Evolutionary conservation across 2,888 invertebrate genomes (phyloP).

Genomic region (Philereme vetulata): DNA sequence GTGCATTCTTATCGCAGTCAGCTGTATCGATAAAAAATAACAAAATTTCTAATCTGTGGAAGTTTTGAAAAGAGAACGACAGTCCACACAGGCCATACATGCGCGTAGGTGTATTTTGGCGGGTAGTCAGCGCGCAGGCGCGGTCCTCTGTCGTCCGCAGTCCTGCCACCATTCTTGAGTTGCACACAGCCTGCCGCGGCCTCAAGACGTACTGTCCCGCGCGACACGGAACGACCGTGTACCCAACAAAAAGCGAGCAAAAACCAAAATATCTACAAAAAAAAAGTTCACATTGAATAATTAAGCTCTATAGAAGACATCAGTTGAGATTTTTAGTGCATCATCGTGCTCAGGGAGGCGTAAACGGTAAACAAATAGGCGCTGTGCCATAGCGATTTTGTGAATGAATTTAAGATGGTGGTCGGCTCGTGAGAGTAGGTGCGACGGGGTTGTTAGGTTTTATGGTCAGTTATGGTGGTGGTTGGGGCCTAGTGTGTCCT

Average conservation of each 20-base stretch:
- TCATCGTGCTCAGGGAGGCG: constrained; percentile 55
- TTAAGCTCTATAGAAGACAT: constrained; percentile 37
- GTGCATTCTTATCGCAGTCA: constrained; percentile 31
- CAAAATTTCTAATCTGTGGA: constrained; percentile 53
- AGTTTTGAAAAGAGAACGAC: constrained; percentile 63
- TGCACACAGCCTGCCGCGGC: constrained; percentile 63
- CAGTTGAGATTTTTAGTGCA: constrained; percentile 40
- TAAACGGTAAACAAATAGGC: constrained; percentile 77
- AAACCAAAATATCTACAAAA: constrained; percentile 48
- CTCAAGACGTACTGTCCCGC: constrained; percentile 46
- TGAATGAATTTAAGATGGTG: constrained; percentile 84
- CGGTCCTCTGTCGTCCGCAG: constrained; percentile 73
- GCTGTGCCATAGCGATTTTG: constrained; percentile 74
- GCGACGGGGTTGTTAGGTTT: constrained; percentile 55
- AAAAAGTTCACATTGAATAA: constrained; percentile 51
- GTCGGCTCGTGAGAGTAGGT: constrained; percentile 64
- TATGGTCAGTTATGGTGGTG: constrained; percentile 50
- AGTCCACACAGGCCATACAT: constrained; percentile 64
- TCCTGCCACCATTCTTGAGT: constrained; percentile 82
- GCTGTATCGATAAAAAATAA: constrained; percentile 27
- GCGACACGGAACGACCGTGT: constrained; percentile 54
- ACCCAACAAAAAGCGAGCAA: constrained; percentile 64
- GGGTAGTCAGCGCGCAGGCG: constrained; percentile 74
- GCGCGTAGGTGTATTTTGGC: constrained; percentile 82
- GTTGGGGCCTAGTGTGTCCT: constrained; percentile 31